Evolutionary conservation across 2,888 invertebrate species (phyloP), one percentile per base, ranked within the genome.

Genomic region (Scaptomyza polygonia): DNA sequence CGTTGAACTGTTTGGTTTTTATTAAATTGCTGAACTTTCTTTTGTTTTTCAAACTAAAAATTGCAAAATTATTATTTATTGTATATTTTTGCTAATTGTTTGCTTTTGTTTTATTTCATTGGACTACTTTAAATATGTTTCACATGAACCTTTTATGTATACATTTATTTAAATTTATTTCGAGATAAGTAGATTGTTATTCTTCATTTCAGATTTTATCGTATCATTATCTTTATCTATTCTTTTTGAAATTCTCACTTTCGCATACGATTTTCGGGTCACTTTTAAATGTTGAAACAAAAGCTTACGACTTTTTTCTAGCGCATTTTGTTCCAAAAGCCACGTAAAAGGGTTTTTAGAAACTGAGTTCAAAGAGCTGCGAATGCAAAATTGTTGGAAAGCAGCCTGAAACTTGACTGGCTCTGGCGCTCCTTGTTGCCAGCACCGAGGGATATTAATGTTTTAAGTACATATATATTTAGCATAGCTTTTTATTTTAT

Each of bases 301-400:
- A 82, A 77, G 75, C 87, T 72, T 51, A 45, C 5, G 56, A 48
- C n/a, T n/a, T 21, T 21, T 21, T 21, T 21, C 21, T 21, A 21
- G 21, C 21, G 4, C 21, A 21, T 58, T 58, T 58, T 66, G 59
- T 71, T 44, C 58, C 64, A 14, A 64, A 42, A 39, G 43, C 58
- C 32, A 51, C 48, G 43, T 40, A 5, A n/a, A 34, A n/a, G 32
- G 1, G 12, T 5, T 12, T 32, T 32, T 32, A 1, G 76, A 83
- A 83, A 83, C 86, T 83, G 84, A 83, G 86, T 86, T 86, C 67
- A 83, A 86, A 80, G 82, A 77, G 83, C 80, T 80, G 78, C 80
- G 67, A 79, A 66, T 85, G 67, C 79, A 73, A 72, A 81, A 78
- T 67, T 75, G 65, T 73, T 63, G 64, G 59, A 44, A 70, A 73